These are phyloP conservation scores for Rhincodon typus DNA, from an alignment of 2,797 vertebrate species.

Conservation along the genomic window DNA sequence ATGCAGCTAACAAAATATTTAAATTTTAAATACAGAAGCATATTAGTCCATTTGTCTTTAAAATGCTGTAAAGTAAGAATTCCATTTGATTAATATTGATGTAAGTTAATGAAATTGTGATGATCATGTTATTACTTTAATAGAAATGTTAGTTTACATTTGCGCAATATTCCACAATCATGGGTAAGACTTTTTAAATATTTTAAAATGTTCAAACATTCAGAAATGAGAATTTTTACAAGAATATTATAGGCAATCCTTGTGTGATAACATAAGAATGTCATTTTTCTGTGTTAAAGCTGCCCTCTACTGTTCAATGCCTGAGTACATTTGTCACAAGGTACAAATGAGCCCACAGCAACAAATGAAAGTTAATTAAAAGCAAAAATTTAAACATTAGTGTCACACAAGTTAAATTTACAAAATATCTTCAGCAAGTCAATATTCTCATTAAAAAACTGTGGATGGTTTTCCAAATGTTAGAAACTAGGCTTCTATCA, in stretches of 20 bases:
- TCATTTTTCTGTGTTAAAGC: slow-evolving; percentile 86
- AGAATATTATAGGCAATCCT: background rate
- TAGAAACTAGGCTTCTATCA: background rate
- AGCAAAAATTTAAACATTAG: slow-evolving; percentile 40
- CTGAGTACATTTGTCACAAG: slow-evolving; percentile 49
- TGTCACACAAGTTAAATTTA: background rate
- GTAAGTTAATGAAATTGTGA: background rate
- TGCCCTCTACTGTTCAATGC: slow-evolving; percentile 88
- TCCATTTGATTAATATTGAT: background rate
- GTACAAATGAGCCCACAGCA: slow-evolving; percentile 43
- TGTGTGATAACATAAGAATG: background rate
- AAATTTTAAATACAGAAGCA: background rate
- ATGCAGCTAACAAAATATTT: background rate
- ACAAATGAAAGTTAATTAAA: slow-evolving; percentile 42
- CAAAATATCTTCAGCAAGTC: background rate
- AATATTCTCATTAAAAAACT: background rate
- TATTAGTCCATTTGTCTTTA: background rate
- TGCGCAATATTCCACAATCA: background rate
- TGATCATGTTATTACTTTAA: background rate
- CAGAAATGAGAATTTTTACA: background rate
- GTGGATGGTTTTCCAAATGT: background rate
- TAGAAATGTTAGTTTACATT: background rate
- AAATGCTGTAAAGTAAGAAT: background rate
- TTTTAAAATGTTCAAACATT: background rate
- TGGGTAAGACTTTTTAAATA: background rate